These are phyloP conservation scores for Hephaestus fuliginosus DNA, from an alignment of 2,797 vertebrate species.

Conservation along the genomic window DNA sequence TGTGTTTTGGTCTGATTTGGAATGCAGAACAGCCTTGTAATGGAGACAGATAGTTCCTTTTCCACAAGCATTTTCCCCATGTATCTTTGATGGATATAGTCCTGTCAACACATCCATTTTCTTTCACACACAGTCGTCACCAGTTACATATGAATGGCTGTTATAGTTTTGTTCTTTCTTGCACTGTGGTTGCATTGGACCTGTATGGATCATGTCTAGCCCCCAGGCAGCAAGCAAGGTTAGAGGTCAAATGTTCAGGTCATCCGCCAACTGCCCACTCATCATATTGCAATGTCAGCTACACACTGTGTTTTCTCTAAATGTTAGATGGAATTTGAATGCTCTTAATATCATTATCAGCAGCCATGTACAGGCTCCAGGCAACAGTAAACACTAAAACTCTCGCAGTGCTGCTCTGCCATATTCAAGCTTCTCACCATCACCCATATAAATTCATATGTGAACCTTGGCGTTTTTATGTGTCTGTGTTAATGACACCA, in stretches of 20 bases:
- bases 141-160: conserved; percentile 33
- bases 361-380: conserved; percentile 24
- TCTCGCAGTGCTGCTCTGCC: conserved; percentile 38
- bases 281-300: conserved; percentile 68
- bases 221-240: conserved; percentile 40
- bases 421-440: conserved; percentile 37
- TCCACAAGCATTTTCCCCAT: conserved; percentile 39
- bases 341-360: conserved; percentile 45
- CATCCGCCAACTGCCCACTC: conserved; percentile 46
- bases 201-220: conserved; percentile 53
- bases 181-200: neutral
- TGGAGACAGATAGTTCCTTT: conserved; percentile 53
- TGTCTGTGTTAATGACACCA: conserved; percentile 43
- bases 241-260: conserved; percentile 63
- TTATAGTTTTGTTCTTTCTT: neutral
- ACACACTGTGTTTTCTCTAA: conserved; percentile 26
- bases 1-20: conserved; percentile 39
- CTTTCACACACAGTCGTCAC: conserved; percentile 29
- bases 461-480: conserved; percentile 24
- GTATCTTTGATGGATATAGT: conserved; percentile 52
- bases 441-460: conserved; percentile 41
- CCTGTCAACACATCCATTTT: conserved; percentile 52
- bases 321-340: conserved; percentile 54
- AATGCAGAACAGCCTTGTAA: conserved; percentile 40
- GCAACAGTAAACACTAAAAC: conserved; percentile 33